Base-by-base conservation (phyloP, 2,797 vertebrate species). In the Poecilia wingei region DNA sequence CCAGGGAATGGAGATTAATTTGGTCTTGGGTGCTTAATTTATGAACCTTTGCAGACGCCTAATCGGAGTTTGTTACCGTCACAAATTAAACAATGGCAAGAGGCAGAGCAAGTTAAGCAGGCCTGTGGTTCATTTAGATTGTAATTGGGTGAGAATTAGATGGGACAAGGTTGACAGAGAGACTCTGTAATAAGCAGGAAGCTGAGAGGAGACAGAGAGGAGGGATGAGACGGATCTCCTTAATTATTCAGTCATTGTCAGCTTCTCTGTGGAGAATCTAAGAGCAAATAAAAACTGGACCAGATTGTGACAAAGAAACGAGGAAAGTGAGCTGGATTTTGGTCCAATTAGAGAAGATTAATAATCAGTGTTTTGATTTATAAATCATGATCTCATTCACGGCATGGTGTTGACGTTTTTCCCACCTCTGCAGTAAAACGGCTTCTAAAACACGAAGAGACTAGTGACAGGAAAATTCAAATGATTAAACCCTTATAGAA, bases 111-210 rank as follows among this genome's bases (percentile, higher is more conserved):
- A 89, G 90, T 93, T 91, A 91, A 91, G 89, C 82, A 87, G 90
- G 79, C 92, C 80, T 86, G 88, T 87, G 92, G 90, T 92, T 95
- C 91, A 92, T 95, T 95, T 92, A 93, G 90, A 87, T 88, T 81
- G 86, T 94, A 95, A 95, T 95, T 95, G 93, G 90, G 82, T 90
- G 89, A 84, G 91, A 92, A 95, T 94, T 93, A 90, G 87, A 92
- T 76, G 85, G 92, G 89, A 91, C 89, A 87, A 88, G 86, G 92
- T 91, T 93, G 92, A 91, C 91, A 86, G 87, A 89, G 83, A 88
- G 89, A 84, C 82, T 89, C 74, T 84, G 74, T 92, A 94, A 53
- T 12, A 82, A 85, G 86, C 79, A 87, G 86, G 85, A 83, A 84
- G 61, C 79, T 80, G 45, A n/a, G 22, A 45, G 25, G 25, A 41